Base-by-base conservation (phyloP, 2,113 vertebrate species). In the Cynoglossus semilaevis region DNA sequence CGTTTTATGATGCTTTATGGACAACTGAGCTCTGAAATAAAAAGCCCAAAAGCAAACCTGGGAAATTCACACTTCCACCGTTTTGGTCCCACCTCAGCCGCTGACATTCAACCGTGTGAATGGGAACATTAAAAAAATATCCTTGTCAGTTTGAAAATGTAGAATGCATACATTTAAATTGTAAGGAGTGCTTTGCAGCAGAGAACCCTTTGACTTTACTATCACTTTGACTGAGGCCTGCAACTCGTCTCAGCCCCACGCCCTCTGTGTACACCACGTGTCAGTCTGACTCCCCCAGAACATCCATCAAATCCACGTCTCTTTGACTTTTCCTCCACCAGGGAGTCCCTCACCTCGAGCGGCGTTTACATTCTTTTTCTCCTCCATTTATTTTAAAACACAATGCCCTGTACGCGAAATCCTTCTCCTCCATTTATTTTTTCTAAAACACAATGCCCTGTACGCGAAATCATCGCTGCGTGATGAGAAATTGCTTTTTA, bases 251-350 rank as follows among this genome's bases (percentile, higher is more conserved):
- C 55, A 57, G 69, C 76, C 74, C 79, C 79, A 74, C 67, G 62
- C 67, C 18, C 57, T 69, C 53, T 65, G 51, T 81, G 63, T 76
- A 72, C 82, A 76, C 72, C 44, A 34, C 68, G 47, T 63, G 73
- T 82, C 82, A 41, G 15, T 57, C 70, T 57, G 37, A 57, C 69
- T 70, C 64, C 79, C 63, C 29, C 59, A 76, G 70, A 66, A 67
- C 80, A 89, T 89, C 80, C 74, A 79, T 90, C 88, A 90, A 14
- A 22, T 38, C 54, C 29, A 56, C 56, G 72, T 70, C 64, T 68
- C 67, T 78, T 58, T 67, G 53, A 66, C 51, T 64, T 68, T 61
- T 73, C 63, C 61, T 37, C 14, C 34, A 53, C 16, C 60, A 69
- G 59, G 42, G 72, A 76, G 45, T 66, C 64, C 63, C 72, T 57